A percentile compares a stretch with the other conserved stretches of the same genome.
phyloP scores from a whole-genome alignment of 1,140 invertebrate genomes.

The Nylanderia fulva region DNA sequence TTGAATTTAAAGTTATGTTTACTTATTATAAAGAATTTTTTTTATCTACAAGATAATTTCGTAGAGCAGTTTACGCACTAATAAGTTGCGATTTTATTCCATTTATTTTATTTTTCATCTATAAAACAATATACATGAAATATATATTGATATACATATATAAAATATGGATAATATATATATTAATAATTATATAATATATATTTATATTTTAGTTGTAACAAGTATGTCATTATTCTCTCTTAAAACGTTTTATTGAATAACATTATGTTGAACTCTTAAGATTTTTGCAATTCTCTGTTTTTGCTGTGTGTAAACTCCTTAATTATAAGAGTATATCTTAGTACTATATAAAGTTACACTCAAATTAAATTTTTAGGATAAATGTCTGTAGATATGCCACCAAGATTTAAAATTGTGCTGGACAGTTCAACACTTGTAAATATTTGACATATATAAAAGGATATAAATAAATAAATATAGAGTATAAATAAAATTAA shows the following conservation, averaged over 20 bases:
- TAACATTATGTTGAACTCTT: not conserved
- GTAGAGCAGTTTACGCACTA: not conserved
- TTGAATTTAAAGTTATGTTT: conserved; percentile 13
- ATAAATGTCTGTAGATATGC: too few relatives aligned
- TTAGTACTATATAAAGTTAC: too few relatives aligned
- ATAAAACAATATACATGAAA: not conserved
- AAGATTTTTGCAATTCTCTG: not conserved
- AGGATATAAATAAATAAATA: too few relatives aligned
- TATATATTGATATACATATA: too few relatives aligned
- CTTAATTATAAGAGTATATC: not conserved
- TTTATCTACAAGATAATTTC: not conserved
- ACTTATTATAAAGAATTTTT: not conserved
- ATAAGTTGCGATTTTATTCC: not conserved
- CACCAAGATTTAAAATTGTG: too few relatives aligned
- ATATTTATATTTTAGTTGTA: not conserved
- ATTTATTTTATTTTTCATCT: not conserved
- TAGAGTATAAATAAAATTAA: too few relatives aligned
- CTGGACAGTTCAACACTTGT: too few relatives aligned
- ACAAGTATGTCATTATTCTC: not conserved
- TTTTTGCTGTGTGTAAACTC: not conserved
- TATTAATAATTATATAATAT: not conserved
- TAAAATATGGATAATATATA: not conserved
- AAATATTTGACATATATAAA: too few relatives aligned
- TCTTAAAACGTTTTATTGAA: not conserved
- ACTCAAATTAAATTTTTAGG: too few relatives aligned